Percentiles rank a stretch among this genome's conserved stretches.
Conservation (phyloP, 2,888 invertebrate genomes). For the Azorinus chamasolen region DNA sequence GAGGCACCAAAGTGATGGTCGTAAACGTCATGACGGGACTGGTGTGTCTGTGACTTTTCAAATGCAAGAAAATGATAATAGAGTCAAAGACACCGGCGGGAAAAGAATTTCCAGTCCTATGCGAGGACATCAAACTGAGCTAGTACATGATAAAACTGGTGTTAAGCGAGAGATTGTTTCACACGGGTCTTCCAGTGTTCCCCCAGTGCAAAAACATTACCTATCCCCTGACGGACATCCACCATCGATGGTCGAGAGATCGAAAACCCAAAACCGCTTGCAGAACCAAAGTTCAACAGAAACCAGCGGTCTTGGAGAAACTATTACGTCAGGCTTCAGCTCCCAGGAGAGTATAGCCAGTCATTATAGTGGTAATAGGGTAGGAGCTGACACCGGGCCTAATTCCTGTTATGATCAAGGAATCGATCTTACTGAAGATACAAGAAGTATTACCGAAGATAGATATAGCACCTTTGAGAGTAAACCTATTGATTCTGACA, state of each 20-base stretch:
- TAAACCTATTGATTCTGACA: constrained; percentile 50
- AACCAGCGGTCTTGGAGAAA: constrained; percentile 81
- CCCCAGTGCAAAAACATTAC: constrained; percentile 23
- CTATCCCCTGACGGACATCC: constrained; percentile 28
- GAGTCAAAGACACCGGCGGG: no score
- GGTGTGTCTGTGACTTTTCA: no score
- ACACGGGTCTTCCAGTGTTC: no score
- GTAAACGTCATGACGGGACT: no score
- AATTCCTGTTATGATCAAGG: constrained; percentile 41
- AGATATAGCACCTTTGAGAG: constrained; percentile 55
- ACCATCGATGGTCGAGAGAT: constrained; percentile 38
- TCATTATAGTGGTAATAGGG: constrained; percentile 52
- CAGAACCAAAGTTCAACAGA: constrained; percentile 82
- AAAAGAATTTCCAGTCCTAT: no score
- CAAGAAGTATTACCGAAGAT: constrained; percentile 32
- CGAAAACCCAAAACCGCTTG: constrained; percentile 65
- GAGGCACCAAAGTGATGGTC: no score
- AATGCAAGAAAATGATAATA: no score
- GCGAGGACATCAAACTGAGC: no score
- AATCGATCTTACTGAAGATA: constrained; percentile 58
- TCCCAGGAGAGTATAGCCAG: constrained; percentile 81
- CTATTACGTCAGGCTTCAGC: constrained; percentile 79
- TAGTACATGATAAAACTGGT: no score
- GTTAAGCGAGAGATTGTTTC: no score
- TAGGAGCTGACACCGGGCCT: constrained; percentile 17